These are phyloP conservation scores for Prunella fulvescens DNA, from an alignment of 2,113 vertebrate species.

Conservation along the genomic window DNA sequence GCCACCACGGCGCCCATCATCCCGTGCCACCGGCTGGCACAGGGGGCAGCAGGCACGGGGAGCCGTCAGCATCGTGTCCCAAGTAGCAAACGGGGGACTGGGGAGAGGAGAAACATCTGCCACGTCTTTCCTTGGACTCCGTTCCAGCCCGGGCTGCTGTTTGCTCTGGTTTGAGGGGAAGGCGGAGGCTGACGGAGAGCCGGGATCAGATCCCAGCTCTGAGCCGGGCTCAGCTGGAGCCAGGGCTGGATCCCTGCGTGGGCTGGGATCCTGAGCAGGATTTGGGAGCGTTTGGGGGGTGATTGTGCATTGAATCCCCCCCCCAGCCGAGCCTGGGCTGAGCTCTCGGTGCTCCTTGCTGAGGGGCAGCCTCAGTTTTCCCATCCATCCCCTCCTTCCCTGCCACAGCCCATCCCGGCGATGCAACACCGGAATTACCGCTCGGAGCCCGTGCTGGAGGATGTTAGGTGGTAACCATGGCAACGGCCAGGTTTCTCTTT, in stretches of 20 bases:
- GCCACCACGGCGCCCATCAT: neutral
- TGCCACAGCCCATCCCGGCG: neutral
- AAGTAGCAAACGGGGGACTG: accelerated
- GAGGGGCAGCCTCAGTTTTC: neutral
- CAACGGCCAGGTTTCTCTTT: slow-evolving; percentile 39
- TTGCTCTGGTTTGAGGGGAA: neutral
- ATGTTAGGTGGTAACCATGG: slow-evolving; percentile 44
- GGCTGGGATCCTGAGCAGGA: neutral
- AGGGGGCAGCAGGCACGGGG: accelerated
- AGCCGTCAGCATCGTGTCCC: accelerated
- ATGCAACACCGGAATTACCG: neutral
- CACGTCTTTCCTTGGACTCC: neutral
- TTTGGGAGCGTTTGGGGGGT: accelerated
- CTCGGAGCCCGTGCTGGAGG: neutral
- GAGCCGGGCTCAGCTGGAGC: neutral
- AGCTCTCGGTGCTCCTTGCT: accelerated
- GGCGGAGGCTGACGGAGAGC: neutral
- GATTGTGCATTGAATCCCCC: neutral
- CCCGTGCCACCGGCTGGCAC: neutral
- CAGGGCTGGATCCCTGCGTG: neutral
- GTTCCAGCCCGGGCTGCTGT: neutral
- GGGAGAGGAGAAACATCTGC: slow-evolving; percentile 5
- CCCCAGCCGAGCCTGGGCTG: neutral
- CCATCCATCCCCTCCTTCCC: neutral
- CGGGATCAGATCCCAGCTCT: neutral